Conservation (phyloP, 2,797 vertebrate species). For the Pangasius sanitwongsei region DNA sequence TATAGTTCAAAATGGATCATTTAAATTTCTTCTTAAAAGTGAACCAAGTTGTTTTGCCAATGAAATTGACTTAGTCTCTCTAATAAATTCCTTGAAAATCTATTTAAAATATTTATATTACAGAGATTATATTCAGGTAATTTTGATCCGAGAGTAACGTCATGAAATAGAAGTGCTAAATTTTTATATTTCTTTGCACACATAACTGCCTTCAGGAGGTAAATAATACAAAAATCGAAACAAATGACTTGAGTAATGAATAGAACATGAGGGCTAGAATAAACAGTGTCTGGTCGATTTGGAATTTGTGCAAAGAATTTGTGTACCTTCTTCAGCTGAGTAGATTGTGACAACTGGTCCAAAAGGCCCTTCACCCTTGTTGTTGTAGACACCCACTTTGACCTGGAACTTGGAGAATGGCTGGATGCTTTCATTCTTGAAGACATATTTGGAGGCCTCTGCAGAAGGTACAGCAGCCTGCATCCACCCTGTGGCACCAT, state of each 20-base stretch:
- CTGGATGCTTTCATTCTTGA: slow-evolving; percentile 92
- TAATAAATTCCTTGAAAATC: neutral
- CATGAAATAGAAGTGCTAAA: neutral
- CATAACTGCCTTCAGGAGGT: neutral
- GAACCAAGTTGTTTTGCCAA: neutral
- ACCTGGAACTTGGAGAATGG: slow-evolving; percentile 95
- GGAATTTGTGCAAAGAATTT: neutral
- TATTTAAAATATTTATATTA: neutral
- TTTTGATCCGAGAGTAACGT: neutral
- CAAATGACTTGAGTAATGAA: neutral
- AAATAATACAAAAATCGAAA: too few species aligned
- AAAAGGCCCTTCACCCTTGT: slow-evolving; percentile 92
- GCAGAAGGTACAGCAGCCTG: slow-evolving; percentile 92
- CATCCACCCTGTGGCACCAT: slow-evolving; percentile 91
- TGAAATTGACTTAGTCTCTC: neutral
- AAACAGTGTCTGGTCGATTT: neutral
- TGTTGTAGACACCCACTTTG: slow-evolving; percentile 96
- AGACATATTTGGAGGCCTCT: slow-evolving; percentile 87
- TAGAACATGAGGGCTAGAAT: neutral
- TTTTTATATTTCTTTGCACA: neutral
- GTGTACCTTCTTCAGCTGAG: slow-evolving; percentile 92
- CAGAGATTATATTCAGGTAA: neutral
- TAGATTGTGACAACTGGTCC: slow-evolving; percentile 86
- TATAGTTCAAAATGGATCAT: neutral
- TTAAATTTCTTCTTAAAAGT: neutral